phyloP scores from a whole-genome alignment of 1,140 invertebrate genomes.

The Microvelia longipes region DNA sequence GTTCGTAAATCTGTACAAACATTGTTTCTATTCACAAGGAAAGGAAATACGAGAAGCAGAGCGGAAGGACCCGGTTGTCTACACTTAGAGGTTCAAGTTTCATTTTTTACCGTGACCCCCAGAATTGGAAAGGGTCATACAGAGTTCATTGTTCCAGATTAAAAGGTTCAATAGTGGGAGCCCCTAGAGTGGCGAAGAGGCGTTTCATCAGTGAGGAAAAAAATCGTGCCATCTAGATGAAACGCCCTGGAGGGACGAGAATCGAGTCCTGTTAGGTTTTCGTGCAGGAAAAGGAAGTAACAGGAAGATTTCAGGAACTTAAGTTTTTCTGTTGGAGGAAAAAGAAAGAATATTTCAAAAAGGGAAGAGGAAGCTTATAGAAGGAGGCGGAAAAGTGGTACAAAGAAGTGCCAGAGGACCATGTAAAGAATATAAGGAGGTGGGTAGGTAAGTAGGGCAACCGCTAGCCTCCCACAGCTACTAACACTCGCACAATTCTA shows the following conservation, averaged over 20 bases:
- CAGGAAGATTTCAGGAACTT: not conserved
- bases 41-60: no score
- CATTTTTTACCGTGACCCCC: not conserved
- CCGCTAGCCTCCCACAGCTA: not conserved
- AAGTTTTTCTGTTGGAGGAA: not conserved
- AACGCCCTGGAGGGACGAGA: not conserved
- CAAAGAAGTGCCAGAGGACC: no score
- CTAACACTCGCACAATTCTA: not conserved
- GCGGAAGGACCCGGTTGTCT: not conserved
- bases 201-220: not conserved
- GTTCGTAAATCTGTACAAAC: no score
- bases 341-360: not conserved
- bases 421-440: not conserved
- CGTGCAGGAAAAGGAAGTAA: not conserved
- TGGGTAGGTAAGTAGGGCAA: not conserved
- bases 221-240: not conserved
- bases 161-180: not conserved
- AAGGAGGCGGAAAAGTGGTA: not conserved
- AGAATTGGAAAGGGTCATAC: not conserved
- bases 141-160: not conserved
- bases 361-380: not conserved
- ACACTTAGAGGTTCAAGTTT: not conserved
- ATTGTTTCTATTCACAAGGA: no score
- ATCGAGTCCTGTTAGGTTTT: not conserved
- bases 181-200: not conserved